Base-by-base conservation (phyloP, 2,797 vertebrate species). In the Enteromius fasciolatus region DNA sequence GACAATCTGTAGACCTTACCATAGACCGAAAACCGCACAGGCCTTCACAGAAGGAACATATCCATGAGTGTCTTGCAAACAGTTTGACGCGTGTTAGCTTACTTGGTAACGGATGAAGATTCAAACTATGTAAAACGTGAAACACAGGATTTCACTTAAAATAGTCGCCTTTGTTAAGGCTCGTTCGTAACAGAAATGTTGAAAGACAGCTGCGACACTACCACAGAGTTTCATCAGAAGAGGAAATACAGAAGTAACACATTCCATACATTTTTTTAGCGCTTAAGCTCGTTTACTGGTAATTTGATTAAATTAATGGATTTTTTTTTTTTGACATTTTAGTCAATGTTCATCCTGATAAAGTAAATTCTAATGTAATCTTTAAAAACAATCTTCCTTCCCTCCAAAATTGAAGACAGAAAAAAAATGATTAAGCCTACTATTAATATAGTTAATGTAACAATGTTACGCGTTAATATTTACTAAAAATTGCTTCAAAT, bases 1-100 rank as follows among this genome's bases (percentile, higher is more conserved):
- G 94, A 95, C 94, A 95, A 95, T 95, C 94, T 94, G 92, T 93
- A 86, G 86, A 86, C 87, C 84, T 90, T 84, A 86, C 87, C 87
- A 76, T 75, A 78, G 77, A 89, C 88, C 84, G 85, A 91, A 88
- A 86, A 89, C 87, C 89, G 90, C 91, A 93, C 93, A 93, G 92
- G 93, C 93, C 91, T 93, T 92, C 90, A 87, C 81, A 86, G 84
- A 91, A 89, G 89, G 91, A 91, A 92, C 87, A 83, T 85, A 69
- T 91, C 87, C 88, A 89, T 8, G 59, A 82, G 88, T 90, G 90
- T 92, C 88, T 91, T 86, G 84, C 81, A 89, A 83, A 88, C 66
- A 44, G 81, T 86, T 81, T 82, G 79, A 46, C 80, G 88, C 90
- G 84, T 90, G 81, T 83, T 18, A 88, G 86, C 86, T 90, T 88